Evolutionary conservation across 2,888 invertebrate species (phyloP).

Genomic region (Zaprionus lineosus): DNA sequence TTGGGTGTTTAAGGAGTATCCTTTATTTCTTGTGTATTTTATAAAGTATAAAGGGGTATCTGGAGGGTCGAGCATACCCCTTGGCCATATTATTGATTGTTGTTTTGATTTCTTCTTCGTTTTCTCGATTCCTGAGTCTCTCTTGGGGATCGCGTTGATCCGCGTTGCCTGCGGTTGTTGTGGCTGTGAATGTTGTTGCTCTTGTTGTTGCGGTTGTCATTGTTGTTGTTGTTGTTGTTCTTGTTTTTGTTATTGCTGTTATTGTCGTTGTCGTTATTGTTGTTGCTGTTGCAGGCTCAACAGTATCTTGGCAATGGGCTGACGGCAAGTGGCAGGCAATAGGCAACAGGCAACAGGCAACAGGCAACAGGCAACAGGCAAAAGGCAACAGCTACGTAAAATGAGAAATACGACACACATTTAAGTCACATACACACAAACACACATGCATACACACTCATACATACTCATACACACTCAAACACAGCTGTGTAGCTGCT

Average conservation of each 20-base stretch:
- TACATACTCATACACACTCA: constrained; percentile 11
- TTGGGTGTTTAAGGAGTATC: too few relatives aligned
- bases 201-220: constrained; percentile 6
- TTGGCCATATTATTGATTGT: too few relatives aligned
- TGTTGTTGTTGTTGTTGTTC: constrained; percentile 10
- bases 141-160: constrained; percentile 46
- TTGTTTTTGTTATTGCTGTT: constrained; percentile 11
- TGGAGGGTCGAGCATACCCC: too few relatives aligned
- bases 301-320: constrained; percentile 12
- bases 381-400: constrained; percentile 37
- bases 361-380: too few relatives aligned
- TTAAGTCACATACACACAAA: constrained; percentile 8
- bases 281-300: constrained; percentile 9
- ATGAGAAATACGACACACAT: constrained; percentile 39
- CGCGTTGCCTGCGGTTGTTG: constrained; percentile 8
- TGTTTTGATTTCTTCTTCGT: constrained; percentile 2
- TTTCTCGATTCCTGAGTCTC: constrained; percentile 28
- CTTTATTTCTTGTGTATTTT: not conserved
- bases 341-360: too few relatives aligned
- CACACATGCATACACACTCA: constrained; percentile 1
- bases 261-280: constrained; percentile 9
- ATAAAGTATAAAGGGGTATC: too few relatives aligned
- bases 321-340: constrained; percentile 55
- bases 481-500: constrained; percentile 12
- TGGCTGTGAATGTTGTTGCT: not conserved